phyloP scores from a whole-genome alignment of 1,140 invertebrate genomes.

The Drosophila setifemur region DNA sequence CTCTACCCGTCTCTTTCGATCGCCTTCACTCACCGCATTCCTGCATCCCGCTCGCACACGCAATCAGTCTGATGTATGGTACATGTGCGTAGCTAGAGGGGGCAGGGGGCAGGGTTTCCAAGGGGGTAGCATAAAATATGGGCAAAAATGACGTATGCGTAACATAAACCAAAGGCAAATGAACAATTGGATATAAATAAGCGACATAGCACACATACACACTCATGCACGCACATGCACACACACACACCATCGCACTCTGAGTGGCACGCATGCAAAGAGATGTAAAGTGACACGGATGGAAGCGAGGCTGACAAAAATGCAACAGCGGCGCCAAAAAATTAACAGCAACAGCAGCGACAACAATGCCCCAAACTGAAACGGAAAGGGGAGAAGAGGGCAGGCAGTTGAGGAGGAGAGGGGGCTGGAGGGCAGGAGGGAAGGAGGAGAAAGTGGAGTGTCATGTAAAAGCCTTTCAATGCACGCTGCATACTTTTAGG shows the following conservation, averaged over 20 bases:
- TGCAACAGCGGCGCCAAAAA: slow-evolving; percentile 71
- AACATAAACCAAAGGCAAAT: slow-evolving; percentile 81
- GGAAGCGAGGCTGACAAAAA: slow-evolving; percentile 52
- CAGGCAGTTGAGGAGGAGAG: neutral
- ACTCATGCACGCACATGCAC: slow-evolving; percentile 18
- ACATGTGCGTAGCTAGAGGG: too few relatives aligned
- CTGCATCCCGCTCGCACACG: neutral
- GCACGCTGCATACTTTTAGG: slow-evolving; percentile 76
- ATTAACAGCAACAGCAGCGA: slow-evolving; percentile 68
- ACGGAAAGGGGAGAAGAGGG: slow-evolving; percentile 25
- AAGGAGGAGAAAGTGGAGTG: slow-evolving; percentile 29
- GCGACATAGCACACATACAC: slow-evolving; percentile 40
- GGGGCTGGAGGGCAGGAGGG: neutral
- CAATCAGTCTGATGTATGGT: slow-evolving; percentile 29
- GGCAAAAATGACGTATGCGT: slow-evolving; percentile 78
- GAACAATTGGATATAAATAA: slow-evolving; percentile 81
- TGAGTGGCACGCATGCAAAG: slow-evolving; percentile 33
- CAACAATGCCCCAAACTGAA: slow-evolving; percentile 51
- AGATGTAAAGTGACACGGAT: slow-evolving; percentile 49
- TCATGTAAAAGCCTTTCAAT: slow-evolving; percentile 76
- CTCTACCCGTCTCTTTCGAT: neutral
- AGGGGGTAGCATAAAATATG: slow-evolving; percentile 71
- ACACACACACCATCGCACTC: neutral
- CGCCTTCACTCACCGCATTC: neutral
- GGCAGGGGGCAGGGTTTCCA: too few relatives aligned